These are phyloP conservation scores for Carollia perspicillata DNA, from an alignment of 2,113 vertebrate genomes.

Conservation along the genomic window DNA sequence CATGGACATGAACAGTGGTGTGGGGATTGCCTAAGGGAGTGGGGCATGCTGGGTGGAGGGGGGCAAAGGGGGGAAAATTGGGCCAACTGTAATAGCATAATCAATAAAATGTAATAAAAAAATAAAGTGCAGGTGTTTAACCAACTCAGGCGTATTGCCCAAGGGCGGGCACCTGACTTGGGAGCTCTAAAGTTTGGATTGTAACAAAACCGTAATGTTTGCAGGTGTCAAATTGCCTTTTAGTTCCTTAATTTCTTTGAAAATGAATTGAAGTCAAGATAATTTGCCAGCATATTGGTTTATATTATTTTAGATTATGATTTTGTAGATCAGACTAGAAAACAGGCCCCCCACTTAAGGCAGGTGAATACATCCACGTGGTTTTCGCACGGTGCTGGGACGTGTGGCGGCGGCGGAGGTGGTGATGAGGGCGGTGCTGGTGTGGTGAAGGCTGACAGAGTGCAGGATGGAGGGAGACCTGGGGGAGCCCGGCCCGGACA, in stretches of 20 bases:
- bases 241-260: neutral
- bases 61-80: too few species aligned
- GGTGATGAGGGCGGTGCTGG: neutral
- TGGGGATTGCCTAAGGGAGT: too few species aligned
- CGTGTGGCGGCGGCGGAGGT: neutral
- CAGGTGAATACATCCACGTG: neutral
- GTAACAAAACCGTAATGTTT: neutral
- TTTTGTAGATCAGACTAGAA: neutral
- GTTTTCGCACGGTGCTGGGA: neutral
- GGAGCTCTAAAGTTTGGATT: neutral
- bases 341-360: neutral
- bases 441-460: neutral
- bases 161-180: neutral
- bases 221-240: neutral
- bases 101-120: too few species aligned
- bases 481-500: neutral
- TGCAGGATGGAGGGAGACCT: neutral
- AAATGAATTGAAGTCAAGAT: slow-evolving; percentile 1
- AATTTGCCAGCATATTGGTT: neutral
- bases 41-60: too few species aligned
- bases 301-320: neutral
- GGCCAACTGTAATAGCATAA: too few species aligned
- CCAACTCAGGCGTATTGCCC: neutral
- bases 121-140: neutral
- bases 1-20: too few species aligned